phyloP scores from a whole-genome alignment of 2,113 vertebrate species.

The Cathartes aura region DNA sequence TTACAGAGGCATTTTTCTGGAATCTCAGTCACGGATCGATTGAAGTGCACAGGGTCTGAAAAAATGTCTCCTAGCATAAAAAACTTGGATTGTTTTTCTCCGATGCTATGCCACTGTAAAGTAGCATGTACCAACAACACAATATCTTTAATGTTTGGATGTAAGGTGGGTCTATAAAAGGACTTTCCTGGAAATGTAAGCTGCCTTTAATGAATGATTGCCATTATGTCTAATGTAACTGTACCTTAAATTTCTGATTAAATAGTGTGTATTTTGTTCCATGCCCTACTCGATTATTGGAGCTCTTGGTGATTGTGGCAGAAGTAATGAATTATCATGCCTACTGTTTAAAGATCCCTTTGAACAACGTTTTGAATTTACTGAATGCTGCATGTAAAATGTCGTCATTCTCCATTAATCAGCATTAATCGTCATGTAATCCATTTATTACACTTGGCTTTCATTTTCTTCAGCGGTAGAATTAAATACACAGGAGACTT shows the following conservation, averaged over 20 bases:
- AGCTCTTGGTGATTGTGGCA: conserved; percentile 15
- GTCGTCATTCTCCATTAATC: conserved; percentile 55
- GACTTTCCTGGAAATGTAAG: conserved; percentile 52
- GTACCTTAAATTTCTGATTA: conserved; percentile 22
- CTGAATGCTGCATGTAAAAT: conserved; percentile 44
- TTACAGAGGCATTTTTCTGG: conserved; percentile 79
- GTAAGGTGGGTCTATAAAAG: conserved; percentile 85
- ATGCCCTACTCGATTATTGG: neutral
- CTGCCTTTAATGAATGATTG: conserved; percentile 43
- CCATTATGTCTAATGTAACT: neutral
- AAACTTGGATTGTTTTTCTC: conserved; percentile 89
- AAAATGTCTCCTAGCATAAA: conserved; percentile 84
- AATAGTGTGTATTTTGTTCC: conserved; percentile 30
- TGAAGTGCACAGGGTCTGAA: conserved; percentile 78
- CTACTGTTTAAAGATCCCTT: conserved; percentile 7
- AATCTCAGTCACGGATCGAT: conserved; percentile 73
- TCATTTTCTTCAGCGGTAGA: conserved; percentile 53
- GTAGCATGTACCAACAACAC: conserved; percentile 89
- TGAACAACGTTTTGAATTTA: conserved; percentile 36
- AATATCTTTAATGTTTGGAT: conserved; percentile 91
- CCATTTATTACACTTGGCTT: conserved; percentile 61
- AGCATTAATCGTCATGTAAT: conserved; percentile 60
- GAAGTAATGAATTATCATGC: conserved; percentile 36
- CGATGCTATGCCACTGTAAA: conserved; percentile 89
- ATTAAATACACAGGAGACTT: conserved; percentile 54